phyloP scores from a whole-genome alignment of 35 echinoderm and acorn worm species.

The Heliocidaris tuberculata region DNA sequence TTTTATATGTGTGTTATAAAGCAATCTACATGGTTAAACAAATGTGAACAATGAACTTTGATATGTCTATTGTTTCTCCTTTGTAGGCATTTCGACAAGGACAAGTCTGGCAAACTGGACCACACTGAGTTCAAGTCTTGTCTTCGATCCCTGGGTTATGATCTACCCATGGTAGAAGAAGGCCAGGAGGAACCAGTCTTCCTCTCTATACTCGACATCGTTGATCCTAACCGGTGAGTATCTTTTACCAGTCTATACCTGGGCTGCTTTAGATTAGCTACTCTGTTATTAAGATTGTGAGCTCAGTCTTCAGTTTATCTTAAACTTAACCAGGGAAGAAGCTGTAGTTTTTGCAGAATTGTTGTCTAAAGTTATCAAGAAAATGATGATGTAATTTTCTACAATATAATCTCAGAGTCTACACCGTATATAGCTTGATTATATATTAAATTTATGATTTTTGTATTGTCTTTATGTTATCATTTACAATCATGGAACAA shows the following conservation, averaged over 20 bases:
- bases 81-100: conserved; percentile 98
- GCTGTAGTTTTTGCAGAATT: too few relatives aligned
- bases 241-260: too few relatives aligned
- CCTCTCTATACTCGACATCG: conserved; percentile 83
- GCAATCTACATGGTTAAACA: too few relatives aligned
- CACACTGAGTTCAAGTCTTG: conserved; percentile 99
- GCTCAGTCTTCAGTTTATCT: too few relatives aligned
- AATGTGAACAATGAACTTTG: neutral
- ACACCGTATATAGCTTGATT: too few relatives aligned
- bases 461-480: neutral
- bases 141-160: conserved; percentile 97
- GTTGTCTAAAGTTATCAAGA: too few relatives aligned
- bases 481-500: neutral
- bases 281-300: too few relatives aligned
- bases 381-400: too few relatives aligned
- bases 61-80: neutral
- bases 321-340: too few relatives aligned
- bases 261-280: neutral
- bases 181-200: conserved; percentile 90
- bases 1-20: too few relatives aligned
- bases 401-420: too few relatives aligned
- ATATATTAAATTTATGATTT: too few relatives aligned
- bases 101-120: conserved; percentile 94
- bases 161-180: conserved; percentile 98
- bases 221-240: conserved; percentile 92